Evolutionary conservation across 2,888 invertebrate species (phyloP).

Genomic region (Xanthorhoe spadicearia): DNA sequence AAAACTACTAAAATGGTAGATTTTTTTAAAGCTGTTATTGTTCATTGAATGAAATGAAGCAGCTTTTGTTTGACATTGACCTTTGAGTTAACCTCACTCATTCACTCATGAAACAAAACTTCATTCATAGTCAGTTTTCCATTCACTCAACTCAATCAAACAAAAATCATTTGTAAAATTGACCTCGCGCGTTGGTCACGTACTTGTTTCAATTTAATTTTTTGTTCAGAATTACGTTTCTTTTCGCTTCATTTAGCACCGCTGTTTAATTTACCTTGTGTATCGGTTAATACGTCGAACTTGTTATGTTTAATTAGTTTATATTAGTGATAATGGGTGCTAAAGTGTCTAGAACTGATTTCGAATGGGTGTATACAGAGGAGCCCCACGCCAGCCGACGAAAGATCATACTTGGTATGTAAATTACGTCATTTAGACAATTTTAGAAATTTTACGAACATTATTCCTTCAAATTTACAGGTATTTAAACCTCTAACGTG

Average conservation of each 20-base stretch:
- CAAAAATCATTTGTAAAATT: conserved; percentile 10
- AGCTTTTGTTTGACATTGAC: neutral
- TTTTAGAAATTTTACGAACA: conserved; percentile 26
- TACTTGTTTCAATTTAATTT: conserved; percentile 1
- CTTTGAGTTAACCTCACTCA: neutral
- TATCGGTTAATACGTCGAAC: conserved; percentile 1
- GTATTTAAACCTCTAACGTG: neutral
- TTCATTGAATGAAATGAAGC: neutral
- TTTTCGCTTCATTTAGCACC: conserved; percentile 21
- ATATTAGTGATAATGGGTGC: conserved; percentile 91
- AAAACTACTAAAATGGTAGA: neutral
- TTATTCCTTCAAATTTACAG: neutral
- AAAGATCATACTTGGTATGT: conserved; percentile 94
- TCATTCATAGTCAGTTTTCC: neutral
- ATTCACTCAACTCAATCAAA: conserved; percentile 11
- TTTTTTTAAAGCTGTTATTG: neutral
- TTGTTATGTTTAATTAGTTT: conserved; percentile 32
- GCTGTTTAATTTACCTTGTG: conserved; percentile 10
- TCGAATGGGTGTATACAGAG: conserved; percentile 98
- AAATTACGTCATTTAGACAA: conserved; percentile 60
- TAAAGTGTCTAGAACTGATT: conserved; percentile 96
- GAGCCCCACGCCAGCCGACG: conserved; percentile 98
- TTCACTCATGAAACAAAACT: conserved; percentile 2
- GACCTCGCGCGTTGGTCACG: conserved; percentile 1
- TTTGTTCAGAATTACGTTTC: conserved; percentile 5